Base-by-base conservation (phyloP, 2,113 vertebrate genomes). In the Hyla sarda region DNA sequence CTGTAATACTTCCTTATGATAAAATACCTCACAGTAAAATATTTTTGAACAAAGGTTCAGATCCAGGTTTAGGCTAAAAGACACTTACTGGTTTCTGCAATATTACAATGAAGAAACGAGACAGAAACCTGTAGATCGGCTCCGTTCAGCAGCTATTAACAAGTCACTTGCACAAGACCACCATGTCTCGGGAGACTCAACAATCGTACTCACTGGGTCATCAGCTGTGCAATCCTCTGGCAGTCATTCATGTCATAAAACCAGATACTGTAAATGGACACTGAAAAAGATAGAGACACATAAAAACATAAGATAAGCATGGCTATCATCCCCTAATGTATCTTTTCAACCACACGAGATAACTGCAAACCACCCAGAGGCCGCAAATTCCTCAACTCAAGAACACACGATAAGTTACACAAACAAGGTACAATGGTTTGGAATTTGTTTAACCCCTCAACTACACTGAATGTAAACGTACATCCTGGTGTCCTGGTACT, bases 211-310 rank as follows among this genome's bases (percentile, higher is more conserved):
- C 95, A 99, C 98, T 96, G 94, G 32, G 97, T 94, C 98, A 99
- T 99, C 89, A 99, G 96, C 90, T 97, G 97, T 86, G 98, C 97
- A 82, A 99, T 99, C 88, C 97, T 96, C 87, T 98, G 96, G 91
- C 97, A 99, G 93, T 99, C 98, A 69, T 93, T 96, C 93, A 97
- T 98, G 92, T 99, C 97, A 54, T 99, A 99, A 93, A 99, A 99
- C 97, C 98, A 99, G 94, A 99, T 99, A 90, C 98, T 99, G 93
- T 99, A 99, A 94, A 99, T 99, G 62, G 97, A 97, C 94, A 99
- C 98, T 96, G 92, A 92, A 93, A 93, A 91, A 89, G 76, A 81
- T 54, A 89, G 23, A n/a, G 45, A 89, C 84, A 37, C 37, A 21
- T 90, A 72, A 88, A 17, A 84, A 67, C 65, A 60, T 45, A 58